Evolutionary conservation across 1,140 invertebrate genomes (phyloP).

Genomic region (Drosophila navojoa): DNA sequence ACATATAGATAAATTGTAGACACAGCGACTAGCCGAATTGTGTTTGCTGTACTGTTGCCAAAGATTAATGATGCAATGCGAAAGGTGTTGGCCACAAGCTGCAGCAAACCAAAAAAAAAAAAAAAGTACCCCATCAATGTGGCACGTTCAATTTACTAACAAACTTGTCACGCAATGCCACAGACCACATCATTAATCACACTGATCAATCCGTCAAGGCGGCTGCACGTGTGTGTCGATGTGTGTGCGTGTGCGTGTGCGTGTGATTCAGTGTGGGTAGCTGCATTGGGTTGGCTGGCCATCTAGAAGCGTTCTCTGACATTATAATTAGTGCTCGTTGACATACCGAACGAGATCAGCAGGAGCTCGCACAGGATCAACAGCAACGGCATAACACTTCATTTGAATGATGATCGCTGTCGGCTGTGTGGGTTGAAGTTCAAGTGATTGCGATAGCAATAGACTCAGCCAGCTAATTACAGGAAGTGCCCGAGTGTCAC

Average conservation of each 20-base stretch:
- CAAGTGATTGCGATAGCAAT: conserved; percentile 4
- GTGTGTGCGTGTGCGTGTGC: conserved; percentile 7
- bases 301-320: conserved; percentile 13
- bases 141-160: conserved; percentile 71
- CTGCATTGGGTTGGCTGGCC: conserved; percentile 1
- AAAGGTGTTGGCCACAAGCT: conserved; percentile 59
- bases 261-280: conserved; percentile 29
- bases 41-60: conserved; percentile 24
- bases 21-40: background rate
- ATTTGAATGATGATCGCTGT: conserved; percentile 46
- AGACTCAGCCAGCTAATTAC: conserved; percentile 22
- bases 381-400: conserved; percentile 22
- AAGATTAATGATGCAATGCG: conserved; percentile 67
- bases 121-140: conserved; percentile 8
- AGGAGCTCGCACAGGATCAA: conserved; percentile 24
- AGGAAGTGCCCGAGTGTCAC: background rate
- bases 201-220: conserved; percentile 70
- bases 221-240: conserved; percentile 5
- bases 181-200: conserved; percentile 67
- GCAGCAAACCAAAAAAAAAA: conserved; percentile 21
- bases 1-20: background rate
- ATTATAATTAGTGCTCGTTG: conserved; percentile 47
- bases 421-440: conserved; percentile 25
- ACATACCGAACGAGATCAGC: conserved; percentile 29
- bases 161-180: conserved; percentile 78